These are phyloP conservation scores for Diaphora mendica DNA, from an alignment of 2,888 invertebrate species.

Conservation along the genomic window DNA sequence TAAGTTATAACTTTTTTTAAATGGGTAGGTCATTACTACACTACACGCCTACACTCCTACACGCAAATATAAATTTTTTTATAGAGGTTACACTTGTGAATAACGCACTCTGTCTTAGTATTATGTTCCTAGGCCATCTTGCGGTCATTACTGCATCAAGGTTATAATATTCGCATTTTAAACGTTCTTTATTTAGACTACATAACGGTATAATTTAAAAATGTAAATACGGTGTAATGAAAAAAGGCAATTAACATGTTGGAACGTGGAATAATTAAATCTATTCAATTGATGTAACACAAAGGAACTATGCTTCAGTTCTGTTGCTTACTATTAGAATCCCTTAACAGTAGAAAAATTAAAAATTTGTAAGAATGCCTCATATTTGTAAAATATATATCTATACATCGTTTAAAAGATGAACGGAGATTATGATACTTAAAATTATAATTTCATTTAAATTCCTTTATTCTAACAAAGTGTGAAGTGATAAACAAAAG, in stretches of 20 bases:
- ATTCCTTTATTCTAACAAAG: not conserved
- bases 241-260: not conserved
- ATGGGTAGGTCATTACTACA: too few species aligned
- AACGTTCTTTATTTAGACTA: not conserved
- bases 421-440: not conserved
- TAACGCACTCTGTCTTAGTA: constrained; percentile 49
- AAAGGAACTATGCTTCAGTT: not conserved
- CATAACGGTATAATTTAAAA: not conserved
- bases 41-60: too few species aligned
- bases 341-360: not conserved
- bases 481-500: not conserved
- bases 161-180: constrained; percentile 45
- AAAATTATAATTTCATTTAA: not conserved
- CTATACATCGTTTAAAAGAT: not conserved
- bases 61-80: too few species aligned
- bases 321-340: not conserved
- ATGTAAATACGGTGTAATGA: too few species aligned
- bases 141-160: constrained; percentile 73
- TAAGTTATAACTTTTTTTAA: too few species aligned
- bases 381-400: too few species aligned
- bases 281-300: not conserved
- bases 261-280: not conserved
- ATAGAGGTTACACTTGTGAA: constrained; percentile 28
- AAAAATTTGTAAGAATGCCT: not conserved
- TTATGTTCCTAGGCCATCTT: constrained; percentile 71